Percentiles rank a stretch among this genome's conserved stretches.
Evolutionary conservation across 2,113 vertebrate species (phyloP).

Genomic region (Nothobranchius kuhntae): DNA sequence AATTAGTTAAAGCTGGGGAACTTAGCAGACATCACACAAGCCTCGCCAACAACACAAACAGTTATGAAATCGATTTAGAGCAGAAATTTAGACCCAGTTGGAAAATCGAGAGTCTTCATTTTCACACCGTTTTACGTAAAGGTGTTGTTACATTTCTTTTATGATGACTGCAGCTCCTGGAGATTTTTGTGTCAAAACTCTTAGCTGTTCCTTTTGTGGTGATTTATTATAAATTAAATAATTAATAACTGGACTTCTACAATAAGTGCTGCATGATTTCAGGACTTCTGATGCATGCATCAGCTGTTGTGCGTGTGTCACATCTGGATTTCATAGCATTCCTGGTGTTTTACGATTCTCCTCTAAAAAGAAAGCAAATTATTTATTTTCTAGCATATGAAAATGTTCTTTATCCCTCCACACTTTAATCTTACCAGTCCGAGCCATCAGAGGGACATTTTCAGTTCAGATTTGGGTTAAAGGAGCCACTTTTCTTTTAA

Average conservation of each 20-base stretch:
- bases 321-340: not conserved
- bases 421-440: not conserved
- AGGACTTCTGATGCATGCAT: not conserved
- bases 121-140: too few species aligned
- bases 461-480: slow-evolving; percentile 4
- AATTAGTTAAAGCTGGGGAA: too few species aligned
- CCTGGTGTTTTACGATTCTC: not conserved
- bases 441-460: not conserved
- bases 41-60: too few species aligned
- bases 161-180: too few species aligned
- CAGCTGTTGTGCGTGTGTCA: not conserved
- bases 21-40: too few species aligned
- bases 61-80: too few species aligned
- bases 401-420: not conserved
- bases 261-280: too few species aligned
- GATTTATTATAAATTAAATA: not conserved
- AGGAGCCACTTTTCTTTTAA: not conserved
- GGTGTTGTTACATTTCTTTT: too few species aligned
- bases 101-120: too few species aligned
- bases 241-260: too few species aligned
- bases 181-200: too few species aligned
- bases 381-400: not conserved
- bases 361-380: not conserved
- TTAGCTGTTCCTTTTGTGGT: not conserved
- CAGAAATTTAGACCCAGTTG: too few species aligned